Percentiles rank a stretch among this genome's conserved stretches.
These are phyloP conservation scores for Zele albiditarsus DNA, from an alignment of 2,888 invertebrate species.

Conservation along the genomic window DNA sequence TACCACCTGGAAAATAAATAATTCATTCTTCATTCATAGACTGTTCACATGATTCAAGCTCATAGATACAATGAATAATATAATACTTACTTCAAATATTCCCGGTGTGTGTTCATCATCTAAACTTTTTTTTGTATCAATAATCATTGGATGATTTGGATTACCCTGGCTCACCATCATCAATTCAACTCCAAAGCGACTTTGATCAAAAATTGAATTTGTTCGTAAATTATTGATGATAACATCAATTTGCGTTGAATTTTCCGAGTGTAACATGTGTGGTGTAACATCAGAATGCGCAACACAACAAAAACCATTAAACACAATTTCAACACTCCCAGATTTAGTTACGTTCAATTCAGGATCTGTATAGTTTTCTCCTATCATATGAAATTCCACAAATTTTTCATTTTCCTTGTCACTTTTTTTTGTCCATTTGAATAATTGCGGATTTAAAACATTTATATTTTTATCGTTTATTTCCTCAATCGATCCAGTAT, in stretches of 20 bases:
- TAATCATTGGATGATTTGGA: conserved; percentile 69
- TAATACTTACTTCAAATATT: conserved; percentile 78
- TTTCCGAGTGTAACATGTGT: conserved; percentile 79
- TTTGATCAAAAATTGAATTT: conserved; percentile 73
- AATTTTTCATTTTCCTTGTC: conserved; percentile 70
- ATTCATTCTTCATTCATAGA: background rate
- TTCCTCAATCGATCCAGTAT: conserved; percentile 72
- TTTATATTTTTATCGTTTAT: conserved; percentile 65
- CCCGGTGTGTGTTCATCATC: conserved; percentile 86
- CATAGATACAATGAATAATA: background rate
- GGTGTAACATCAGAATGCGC: conserved; percentile 76
- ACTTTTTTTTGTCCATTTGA: conserved; percentile 70
- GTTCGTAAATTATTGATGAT: conserved; percentile 75
- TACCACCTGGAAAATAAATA: conserved; percentile 72
- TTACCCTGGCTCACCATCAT: conserved; percentile 74
- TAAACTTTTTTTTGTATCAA: conserved; percentile 75
- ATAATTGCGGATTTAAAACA: conserved; percentile 66
- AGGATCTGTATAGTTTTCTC: conserved; percentile 61
- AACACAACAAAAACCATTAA: conserved; percentile 71
- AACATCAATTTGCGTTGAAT: conserved; percentile 79
- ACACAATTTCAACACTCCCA: conserved; percentile 64
- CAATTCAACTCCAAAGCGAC: conserved; percentile 78
- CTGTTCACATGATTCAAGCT: background rate
- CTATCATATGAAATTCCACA: conserved; percentile 64
- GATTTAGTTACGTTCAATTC: conserved; percentile 60